These are phyloP conservation scores for Hirtodrosophila duncani DNA, from an alignment of 2,888 invertebrate genomes.

Conservation along the genomic window DNA sequence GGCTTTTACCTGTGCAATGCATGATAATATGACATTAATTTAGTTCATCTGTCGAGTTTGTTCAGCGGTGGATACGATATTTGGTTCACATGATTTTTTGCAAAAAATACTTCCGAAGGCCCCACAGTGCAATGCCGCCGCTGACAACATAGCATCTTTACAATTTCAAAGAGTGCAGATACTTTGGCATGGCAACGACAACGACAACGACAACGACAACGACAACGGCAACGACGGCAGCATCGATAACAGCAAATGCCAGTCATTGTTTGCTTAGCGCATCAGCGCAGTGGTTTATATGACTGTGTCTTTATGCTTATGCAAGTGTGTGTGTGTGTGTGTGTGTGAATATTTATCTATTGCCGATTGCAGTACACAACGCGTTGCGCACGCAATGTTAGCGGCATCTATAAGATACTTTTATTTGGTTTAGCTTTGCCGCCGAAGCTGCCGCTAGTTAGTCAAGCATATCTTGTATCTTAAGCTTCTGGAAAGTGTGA, in stretches of 20 bases:
- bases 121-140: constrained; percentile 1
- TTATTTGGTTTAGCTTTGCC: constrained; percentile 32
- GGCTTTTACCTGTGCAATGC: too few relatives aligned
- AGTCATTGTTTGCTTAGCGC: constrained; percentile 70
- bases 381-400: constrained; percentile 28
- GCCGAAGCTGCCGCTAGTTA: constrained; percentile 29
- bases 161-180: constrained; percentile 63
- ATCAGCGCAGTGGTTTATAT: constrained; percentile 50
- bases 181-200: constrained; percentile 38
- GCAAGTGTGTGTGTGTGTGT: neutral
- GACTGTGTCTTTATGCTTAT: too few relatives aligned
- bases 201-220: constrained; percentile 16
- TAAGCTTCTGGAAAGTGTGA: constrained; percentile 49
- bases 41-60: too few relatives aligned
- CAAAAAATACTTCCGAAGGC: too few relatives aligned
- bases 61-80: too few relatives aligned
- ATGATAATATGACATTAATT: too few relatives aligned
- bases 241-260: constrained; percentile 64
- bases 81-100: too few relatives aligned
- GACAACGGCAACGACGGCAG: constrained; percentile 20
- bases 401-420: constrained; percentile 60
- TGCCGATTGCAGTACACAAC: constrained; percentile 36
- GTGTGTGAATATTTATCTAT: constrained; percentile 11
- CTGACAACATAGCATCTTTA: constrained; percentile 40
- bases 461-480: constrained; percentile 40